phyloP scores from a whole-genome alignment of 2,113 vertebrate genomes.

The Heptranchias perlo region DNA sequence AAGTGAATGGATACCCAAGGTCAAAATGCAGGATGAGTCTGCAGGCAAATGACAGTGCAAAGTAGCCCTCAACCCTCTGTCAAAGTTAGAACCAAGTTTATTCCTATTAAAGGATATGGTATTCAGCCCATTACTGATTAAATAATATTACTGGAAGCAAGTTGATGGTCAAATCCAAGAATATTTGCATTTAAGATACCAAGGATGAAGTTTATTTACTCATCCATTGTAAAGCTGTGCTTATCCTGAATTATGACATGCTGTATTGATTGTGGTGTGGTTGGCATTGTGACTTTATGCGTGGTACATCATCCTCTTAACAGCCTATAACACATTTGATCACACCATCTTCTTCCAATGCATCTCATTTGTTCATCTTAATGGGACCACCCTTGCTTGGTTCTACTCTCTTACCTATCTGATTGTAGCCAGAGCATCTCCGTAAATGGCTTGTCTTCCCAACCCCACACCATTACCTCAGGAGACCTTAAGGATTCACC shows the following conservation, averaged over 20 bases:
- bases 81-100: background rate
- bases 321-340: background rate
- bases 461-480: background rate
- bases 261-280: too few relatives aligned
- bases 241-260: background rate
- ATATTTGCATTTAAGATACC: background rate
- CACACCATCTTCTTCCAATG: background rate
- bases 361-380: background rate
- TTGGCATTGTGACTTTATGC: background rate
- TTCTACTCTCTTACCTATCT: background rate
- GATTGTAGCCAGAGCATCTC: background rate
- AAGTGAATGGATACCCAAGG: background rate
- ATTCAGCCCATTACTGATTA: background rate
- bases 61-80: background rate
- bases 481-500: background rate
- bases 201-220: slow-evolving; percentile 24
- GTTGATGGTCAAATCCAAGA: background rate
- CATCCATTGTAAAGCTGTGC: background rate
- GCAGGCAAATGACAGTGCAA: too few relatives aligned
- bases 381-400: background rate
- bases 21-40: background rate
- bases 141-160: background rate
- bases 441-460: background rate
- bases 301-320: background rate
- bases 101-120: too few relatives aligned